These are phyloP conservation scores for Oncorhynchus clarkii DNA, from an alignment of 2,113 vertebrate species.

Conservation along the genomic window DNA sequence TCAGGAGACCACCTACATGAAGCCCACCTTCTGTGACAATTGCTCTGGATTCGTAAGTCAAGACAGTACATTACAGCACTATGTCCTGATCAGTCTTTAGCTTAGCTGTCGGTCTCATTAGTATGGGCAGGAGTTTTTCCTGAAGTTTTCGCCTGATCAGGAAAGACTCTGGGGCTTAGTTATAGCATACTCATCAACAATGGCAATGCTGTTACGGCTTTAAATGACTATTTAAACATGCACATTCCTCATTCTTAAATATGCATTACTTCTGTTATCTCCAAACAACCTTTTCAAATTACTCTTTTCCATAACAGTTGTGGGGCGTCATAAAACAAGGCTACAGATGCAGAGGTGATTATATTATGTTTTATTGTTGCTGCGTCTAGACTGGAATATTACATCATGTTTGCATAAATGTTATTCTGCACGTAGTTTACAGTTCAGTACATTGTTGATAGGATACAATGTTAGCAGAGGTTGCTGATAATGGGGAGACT, in stretches of 20 bases:
- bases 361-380: neutral
- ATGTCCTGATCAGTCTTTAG: neutral
- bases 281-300: neutral
- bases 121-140: too few relatives aligned
- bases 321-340: conserved; percentile 98
- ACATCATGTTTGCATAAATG: neutral
- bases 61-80: neutral
- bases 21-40: conserved; percentile 96
- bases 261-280: too few relatives aligned
- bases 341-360: conserved; percentile 90
- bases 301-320: conserved; percentile 68
- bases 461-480: neutral
- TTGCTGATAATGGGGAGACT: neutral
- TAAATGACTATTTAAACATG: neutral
- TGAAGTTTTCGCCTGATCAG: too few relatives aligned
- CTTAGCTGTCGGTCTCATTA: neutral
- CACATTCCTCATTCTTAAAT: neutral
- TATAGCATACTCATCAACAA: neutral
- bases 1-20: conserved; percentile 94
- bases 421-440: neutral
- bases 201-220: neutral
- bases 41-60: conserved; percentile 94
- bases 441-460: neutral
- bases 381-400: too few relatives aligned
- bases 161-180: too few relatives aligned